phyloP scores from a whole-genome alignment of 2,113 vertebrate species.

The Grammomys dolichurus region DNA sequence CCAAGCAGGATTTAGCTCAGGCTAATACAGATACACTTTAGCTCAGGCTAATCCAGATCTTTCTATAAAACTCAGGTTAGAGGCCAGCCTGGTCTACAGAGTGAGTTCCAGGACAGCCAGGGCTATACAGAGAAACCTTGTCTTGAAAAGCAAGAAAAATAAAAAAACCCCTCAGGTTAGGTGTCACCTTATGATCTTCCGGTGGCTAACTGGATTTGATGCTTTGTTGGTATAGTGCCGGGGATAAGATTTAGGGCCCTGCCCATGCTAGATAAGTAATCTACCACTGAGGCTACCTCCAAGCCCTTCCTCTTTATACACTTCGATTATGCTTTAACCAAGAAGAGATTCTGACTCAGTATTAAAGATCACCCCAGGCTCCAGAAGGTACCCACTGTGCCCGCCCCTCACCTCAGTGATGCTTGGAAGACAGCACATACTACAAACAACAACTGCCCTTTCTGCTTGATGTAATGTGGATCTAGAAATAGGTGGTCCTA shows the following conservation, averaged over 20 bases:
- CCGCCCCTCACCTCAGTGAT: neutral
- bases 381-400: accelerated
- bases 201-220: neutral
- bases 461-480: neutral
- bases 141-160: too few species aligned
- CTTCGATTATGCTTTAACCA: neutral
- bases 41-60: neutral
- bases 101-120: too few species aligned
- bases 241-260: neutral
- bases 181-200: neutral
- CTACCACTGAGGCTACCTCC: neutral
- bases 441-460: neutral
- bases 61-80: neutral
- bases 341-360: neutral
- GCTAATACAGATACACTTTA: neutral
- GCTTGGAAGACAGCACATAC: neutral
- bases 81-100: too few species aligned
- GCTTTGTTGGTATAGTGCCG: neutral
- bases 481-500: neutral
- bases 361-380: neutral
- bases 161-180: too few species aligned
- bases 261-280: neutral
- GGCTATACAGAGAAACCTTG: too few species aligned
- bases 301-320: neutral
- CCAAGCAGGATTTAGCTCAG: neutral